Evolutionary conservation across 2,113 vertebrate species (phyloP), one percentile per base, ranked within the genome.

Genomic region (Arothron firmamentum): DNA sequence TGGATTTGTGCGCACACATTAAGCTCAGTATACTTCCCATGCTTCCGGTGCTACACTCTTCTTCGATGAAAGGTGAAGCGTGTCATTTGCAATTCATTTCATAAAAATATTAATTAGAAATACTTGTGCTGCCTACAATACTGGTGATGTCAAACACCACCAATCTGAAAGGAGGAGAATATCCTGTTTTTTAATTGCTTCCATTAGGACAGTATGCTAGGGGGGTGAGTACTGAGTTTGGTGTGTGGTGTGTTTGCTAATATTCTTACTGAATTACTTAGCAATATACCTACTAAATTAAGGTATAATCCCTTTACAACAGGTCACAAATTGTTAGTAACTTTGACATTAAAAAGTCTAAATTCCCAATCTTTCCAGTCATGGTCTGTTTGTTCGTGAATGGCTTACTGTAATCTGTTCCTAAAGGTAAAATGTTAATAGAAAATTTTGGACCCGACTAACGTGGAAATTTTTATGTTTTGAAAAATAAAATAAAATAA

Each of bases 41-140:
- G 25, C 25, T 64, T 81, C 70, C 69, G 25, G 74, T 74, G 84
- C 71, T 25, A 68, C 67, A 34, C 77, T 87, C 82, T 83, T 85
- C 81, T 77, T 79, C 87, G 88, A 90, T 90, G 89, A 90, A 87
- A 91, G 87, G 76, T 23, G 25, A 82, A 83, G 84, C 88, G 86
- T 88, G 89, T 80, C 82, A 85, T 80, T 79, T 77, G 82, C 82
- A 75, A 66, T 84, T 74, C 80, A 70, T 72, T 59, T 38, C 10
- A 38, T 11, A 11, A 10, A 38, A 11, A 9, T 38, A 12, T 38
- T 38, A 38, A 11, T 11, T 38, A 38, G 8, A 38, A 38, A 38
- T 38, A 38, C 34, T 31, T 31, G 28, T 65, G 62, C 72, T 65
- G 70, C 75, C 73, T 75, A 85, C 81, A 78, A 68, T 55, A 20